A percentile compares a stretch with the other conserved stretches of the same genome.
Conservation (phyloP, 2,888 invertebrate species). For the Ceriagrion tenellum region DNA sequence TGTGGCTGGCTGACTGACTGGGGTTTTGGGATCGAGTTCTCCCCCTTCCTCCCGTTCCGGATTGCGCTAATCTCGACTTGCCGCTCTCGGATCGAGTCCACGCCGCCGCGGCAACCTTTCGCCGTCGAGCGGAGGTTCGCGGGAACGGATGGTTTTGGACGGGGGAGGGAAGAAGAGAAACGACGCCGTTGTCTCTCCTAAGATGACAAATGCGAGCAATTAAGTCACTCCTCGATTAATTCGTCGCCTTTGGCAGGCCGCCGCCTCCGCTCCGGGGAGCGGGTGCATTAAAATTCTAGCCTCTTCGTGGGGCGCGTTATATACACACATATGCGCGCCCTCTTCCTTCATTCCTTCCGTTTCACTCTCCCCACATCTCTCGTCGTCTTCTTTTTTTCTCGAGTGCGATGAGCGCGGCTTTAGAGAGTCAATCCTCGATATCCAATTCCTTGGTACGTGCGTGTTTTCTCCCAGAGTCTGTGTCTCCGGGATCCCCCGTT, state of each 20-base stretch:
- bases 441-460: no score
- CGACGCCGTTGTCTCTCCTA: neutral
- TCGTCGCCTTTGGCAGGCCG: neutral
- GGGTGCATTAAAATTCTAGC: neutral
- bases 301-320: neutral
- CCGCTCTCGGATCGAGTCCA: neutral
- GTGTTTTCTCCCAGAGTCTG: no score
- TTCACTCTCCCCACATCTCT: no score
- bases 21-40: no score
- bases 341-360: no score
- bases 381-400: no score
- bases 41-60: neutral
- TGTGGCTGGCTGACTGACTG: neutral
- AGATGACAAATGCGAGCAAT: slow-evolving; percentile 35
- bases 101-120: neutral
- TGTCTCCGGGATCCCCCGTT: no score
- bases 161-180: no score
- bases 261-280: no score
- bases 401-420: no score
- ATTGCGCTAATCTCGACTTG: neutral
- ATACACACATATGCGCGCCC: no score
- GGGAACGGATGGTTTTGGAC: neutral
- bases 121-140: neutral
- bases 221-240: slow-evolving; percentile 14
- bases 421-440: no score